phyloP scores from a whole-genome alignment of 2,797 vertebrate species.

The Oreochromis mossambicus region DNA sequence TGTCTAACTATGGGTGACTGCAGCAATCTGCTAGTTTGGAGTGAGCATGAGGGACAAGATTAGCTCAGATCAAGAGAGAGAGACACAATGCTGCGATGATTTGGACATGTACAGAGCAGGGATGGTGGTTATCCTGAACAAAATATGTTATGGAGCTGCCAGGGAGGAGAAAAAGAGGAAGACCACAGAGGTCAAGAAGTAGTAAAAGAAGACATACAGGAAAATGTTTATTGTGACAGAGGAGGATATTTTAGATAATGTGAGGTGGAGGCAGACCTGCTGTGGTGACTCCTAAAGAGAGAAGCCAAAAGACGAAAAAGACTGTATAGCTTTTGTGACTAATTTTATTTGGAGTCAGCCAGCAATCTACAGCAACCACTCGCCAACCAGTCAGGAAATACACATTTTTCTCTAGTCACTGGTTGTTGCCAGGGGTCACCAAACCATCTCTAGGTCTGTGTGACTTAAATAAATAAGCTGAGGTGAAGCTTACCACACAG shows the following conservation, averaged over 20 bases:
- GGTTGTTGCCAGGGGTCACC: not conserved
- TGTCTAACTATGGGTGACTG: not conserved
- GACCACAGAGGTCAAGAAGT: not conserved
- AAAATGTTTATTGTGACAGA: not conserved
- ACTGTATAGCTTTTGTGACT: not conserved
- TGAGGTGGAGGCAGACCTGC: not conserved
- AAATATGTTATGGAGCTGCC: not conserved
- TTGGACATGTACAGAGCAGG: not conserved
- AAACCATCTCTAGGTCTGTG: not conserved
- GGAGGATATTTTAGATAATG: not conserved
- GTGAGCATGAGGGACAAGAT: not conserved
- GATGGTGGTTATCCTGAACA: not conserved
- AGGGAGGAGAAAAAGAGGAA: not conserved
- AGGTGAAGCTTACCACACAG: not conserved
- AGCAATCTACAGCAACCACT: not conserved
- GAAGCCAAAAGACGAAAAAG: not conserved
- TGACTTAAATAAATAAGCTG: not conserved
- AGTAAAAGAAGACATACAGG: not conserved
- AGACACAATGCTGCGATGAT: not conserved
- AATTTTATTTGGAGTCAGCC: not conserved
- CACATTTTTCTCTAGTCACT: not conserved
- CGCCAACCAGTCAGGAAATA: not conserved
- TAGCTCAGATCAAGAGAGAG: not conserved
- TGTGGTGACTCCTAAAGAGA: not conserved
- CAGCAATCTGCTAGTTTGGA: not conserved